A percentile compares a stretch with the other conserved stretches of the same genome.
Conservation (phyloP, 2,888 invertebrate species). For the Seira musarum region DNA sequence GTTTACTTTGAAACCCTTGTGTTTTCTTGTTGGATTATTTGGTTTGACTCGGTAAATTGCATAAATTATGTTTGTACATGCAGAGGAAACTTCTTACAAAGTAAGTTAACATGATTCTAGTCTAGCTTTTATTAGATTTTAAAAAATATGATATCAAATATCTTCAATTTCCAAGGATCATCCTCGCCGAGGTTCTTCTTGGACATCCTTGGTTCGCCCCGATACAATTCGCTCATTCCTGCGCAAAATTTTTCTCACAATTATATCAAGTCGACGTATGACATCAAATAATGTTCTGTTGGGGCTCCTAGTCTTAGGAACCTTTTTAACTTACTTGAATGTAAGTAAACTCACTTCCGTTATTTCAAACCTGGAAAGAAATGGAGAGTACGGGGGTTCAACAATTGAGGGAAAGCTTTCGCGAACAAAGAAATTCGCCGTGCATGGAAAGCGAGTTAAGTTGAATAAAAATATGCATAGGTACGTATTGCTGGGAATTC, state of each 20-base stretch:
- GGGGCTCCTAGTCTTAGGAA: slow-evolving; percentile 37
- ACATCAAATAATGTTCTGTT: slow-evolving; percentile 47
- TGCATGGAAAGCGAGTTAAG: slow-evolving; percentile 70
- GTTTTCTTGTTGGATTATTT: no score
- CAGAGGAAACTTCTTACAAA: slow-evolving; percentile 32
- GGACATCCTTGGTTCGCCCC: slow-evolving; percentile 7
- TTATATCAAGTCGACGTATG: slow-evolving; percentile 40
- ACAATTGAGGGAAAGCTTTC: not conserved
- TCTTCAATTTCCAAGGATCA: slow-evolving; percentile 32
- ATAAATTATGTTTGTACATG: slow-evolving; percentile 35
- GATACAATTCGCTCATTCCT: slow-evolving; percentile 34
- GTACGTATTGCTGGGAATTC: no score
- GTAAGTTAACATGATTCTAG: no score
- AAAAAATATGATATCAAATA: not conserved
- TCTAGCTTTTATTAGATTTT: no score
- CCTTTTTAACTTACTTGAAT: slow-evolving; percentile 50
- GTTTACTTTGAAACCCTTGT: no score
- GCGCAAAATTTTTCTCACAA: slow-evolving; percentile 17
- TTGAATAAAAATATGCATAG: no score
- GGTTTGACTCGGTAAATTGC: no score
- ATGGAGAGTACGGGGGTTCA: not conserved
- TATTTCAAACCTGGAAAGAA: not conserved
- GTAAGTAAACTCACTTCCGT: slow-evolving; percentile 19
- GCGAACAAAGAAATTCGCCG: slow-evolving; percentile 61
- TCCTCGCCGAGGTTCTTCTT: slow-evolving; percentile 25